Evolutionary conservation across 2,797 vertebrate species (phyloP).

Genomic region (Nyctalus aviator): DNA sequence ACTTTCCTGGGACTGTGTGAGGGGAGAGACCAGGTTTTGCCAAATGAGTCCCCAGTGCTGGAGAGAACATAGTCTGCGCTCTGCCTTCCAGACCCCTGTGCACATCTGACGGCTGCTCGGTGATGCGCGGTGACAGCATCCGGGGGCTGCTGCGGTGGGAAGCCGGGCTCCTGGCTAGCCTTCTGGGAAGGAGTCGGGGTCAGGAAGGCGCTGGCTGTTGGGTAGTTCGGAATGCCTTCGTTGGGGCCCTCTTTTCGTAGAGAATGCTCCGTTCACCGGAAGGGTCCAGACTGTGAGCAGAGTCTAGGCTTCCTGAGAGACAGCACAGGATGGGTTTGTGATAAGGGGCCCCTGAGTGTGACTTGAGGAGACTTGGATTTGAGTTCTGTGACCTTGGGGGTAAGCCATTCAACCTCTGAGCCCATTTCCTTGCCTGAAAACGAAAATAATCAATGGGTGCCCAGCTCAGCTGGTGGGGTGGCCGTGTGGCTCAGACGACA

Average conservation of each 20-base stretch:
- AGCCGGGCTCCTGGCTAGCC: neutral
- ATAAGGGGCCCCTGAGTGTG: neutral
- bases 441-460: neutral
- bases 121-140: neutral
- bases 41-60: neutral
- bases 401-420: neutral
- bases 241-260: neutral
- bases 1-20: neutral
- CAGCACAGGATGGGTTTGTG: too few species aligned
- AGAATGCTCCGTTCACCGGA: neutral
- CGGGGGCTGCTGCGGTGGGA: neutral
- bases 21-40: neutral
- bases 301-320: neutral
- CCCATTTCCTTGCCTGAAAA: neutral
- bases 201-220: neutral
- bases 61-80: neutral
- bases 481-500: neutral
- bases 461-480: neutral
- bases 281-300: too few species aligned
- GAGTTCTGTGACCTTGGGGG: neutral
- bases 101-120: neutral
- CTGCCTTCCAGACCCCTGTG: neutral
- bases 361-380: conserved; percentile 9
- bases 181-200: neutral
- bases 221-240: neutral